Evolutionary conservation across 2,113 vertebrate genomes (phyloP).

Genomic region (Sander lucioperca): DNA sequence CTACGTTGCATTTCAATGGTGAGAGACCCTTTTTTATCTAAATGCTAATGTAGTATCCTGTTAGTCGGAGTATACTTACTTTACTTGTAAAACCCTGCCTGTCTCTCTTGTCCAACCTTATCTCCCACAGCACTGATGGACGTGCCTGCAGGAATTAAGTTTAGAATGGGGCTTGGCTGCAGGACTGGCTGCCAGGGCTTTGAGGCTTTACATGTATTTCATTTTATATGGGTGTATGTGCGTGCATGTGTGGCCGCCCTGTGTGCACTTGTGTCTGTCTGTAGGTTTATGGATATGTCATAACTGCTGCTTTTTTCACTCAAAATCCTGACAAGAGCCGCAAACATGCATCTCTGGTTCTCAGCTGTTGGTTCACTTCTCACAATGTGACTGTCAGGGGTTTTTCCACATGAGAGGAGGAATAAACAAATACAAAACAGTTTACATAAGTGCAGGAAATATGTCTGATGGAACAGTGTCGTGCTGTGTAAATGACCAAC

Average conservation of each 20-base stretch:
- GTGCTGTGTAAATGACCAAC: background rate
- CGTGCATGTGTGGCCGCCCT: background rate
- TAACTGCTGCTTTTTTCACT: slow-evolving; percentile 43
- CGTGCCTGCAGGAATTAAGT: slow-evolving; percentile 59
- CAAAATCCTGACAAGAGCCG: slow-evolving; percentile 44
- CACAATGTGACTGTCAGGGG: background rate
- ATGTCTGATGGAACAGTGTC: background rate
- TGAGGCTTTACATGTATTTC: slow-evolving; percentile 36
- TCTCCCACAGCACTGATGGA: slow-evolving; percentile 60
- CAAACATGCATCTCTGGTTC: slow-evolving; percentile 12
- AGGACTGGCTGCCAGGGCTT: slow-evolving; percentile 22
- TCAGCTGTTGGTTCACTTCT: slow-evolving; percentile 15
- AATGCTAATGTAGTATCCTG: slow-evolving; percentile 72
- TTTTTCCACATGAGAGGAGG: background rate
- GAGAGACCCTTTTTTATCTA: slow-evolving; percentile 64
- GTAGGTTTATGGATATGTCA: slow-evolving; percentile 43
- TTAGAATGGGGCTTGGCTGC: slow-evolving; percentile 46
- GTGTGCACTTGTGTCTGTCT: slow-evolving; percentile 11
- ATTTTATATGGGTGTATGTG: slow-evolving; percentile 10
- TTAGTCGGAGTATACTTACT: slow-evolving; percentile 62
- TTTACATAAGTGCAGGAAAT: background rate
- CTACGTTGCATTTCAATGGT: slow-evolving; percentile 58
- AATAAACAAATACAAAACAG: slow-evolving; percentile 19
- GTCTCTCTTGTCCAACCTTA: slow-evolving; percentile 57
- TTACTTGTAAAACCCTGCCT: slow-evolving; percentile 51